Base-by-base conservation (phyloP, 1,140 invertebrate species). In the Thaumatotibia leucotreta region DNA sequence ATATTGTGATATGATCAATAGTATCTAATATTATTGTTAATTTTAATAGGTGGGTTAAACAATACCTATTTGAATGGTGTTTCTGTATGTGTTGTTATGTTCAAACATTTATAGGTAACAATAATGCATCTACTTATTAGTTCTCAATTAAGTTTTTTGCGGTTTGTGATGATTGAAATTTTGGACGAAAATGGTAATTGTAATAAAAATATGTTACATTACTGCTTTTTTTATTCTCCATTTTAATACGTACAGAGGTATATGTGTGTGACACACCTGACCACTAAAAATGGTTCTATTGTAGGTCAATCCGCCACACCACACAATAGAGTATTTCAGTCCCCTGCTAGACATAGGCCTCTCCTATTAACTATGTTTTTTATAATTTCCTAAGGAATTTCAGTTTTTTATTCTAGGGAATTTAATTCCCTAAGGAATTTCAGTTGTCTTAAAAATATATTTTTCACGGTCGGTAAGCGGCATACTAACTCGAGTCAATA, bases 121-220 rank as follows among this genome's bases (percentile, higher is more conserved):
- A 14, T 63, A 39, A 63, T 33, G 33, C 33, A 63, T 63, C 61
- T n/a, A 63, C 39, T 68, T 67, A 63, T 78, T 76, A 74, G 58
- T 76, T 79, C 68, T 78, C 65, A 67, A 76, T 74, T 80, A 77
- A 76, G 73, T 78, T 77, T 64, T 68, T 74, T 71, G 69, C 70
- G 68, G 71, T 78, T 82, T 78, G 69, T 79, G 73, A 67, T 31
- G 8, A 76, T 73, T 69, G 68, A 70, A 67, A 77, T 74, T 73
- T 82, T 83, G 79, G 74, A 82, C 73, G 66, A 81, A 74, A 74
- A 76, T 84, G 74, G 77, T 83, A 82, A 84, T 76, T 76, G 72
- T 79, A 85, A 84, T 79, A 80, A 84, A 83, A 82, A 62, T 77
- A 83, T 85, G 79, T 83, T 85, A 77, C 77, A 85, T 77, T 77